Evolutionary conservation across 1,140 invertebrate genomes (phyloP).

Genomic region (Anoplolepis gracilipes): DNA sequence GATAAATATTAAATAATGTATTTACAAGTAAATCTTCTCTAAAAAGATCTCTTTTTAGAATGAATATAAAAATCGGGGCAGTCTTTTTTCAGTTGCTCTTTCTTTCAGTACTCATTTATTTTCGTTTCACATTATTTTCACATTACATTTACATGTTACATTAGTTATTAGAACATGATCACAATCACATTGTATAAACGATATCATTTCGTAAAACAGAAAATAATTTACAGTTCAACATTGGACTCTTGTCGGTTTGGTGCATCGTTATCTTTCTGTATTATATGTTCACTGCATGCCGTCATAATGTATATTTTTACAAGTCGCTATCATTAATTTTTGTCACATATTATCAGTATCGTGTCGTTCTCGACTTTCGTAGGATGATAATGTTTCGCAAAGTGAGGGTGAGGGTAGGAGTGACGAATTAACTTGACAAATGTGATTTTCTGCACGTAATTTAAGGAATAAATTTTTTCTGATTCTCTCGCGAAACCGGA

Average conservation of each 20-base stretch:
- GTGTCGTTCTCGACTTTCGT: conserved; percentile 9
- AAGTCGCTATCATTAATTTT: conserved; percentile 26
- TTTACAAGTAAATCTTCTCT: background rate
- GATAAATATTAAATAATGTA: background rate
- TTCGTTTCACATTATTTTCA: background rate
- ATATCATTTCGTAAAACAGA: background rate
- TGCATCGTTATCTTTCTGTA: conserved; percentile 18
- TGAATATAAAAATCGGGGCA: background rate
- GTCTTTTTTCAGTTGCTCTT: conserved; percentile 26
- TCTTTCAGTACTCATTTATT: background rate
- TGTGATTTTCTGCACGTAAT: background rate
- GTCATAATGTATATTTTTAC: conserved; percentile 33
- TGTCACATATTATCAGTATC: conserved; percentile 33
- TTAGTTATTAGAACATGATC: conserved; percentile 10
- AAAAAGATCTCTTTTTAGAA: background rate
- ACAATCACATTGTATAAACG: background rate
- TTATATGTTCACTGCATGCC: conserved; percentile 60
- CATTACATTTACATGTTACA: background rate
- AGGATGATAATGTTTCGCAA: conserved; percentile 26
- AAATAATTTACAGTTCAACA: background rate
- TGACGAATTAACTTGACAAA: conserved; percentile 7
- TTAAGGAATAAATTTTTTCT: conserved; percentile 9
- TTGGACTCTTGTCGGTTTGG: background rate
- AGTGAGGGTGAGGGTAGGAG: conserved; percentile 54
- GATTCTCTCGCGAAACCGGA: background rate